Conservation (phyloP, 2,888 invertebrate species). For the Lordiphosa fenestrarum region DNA sequence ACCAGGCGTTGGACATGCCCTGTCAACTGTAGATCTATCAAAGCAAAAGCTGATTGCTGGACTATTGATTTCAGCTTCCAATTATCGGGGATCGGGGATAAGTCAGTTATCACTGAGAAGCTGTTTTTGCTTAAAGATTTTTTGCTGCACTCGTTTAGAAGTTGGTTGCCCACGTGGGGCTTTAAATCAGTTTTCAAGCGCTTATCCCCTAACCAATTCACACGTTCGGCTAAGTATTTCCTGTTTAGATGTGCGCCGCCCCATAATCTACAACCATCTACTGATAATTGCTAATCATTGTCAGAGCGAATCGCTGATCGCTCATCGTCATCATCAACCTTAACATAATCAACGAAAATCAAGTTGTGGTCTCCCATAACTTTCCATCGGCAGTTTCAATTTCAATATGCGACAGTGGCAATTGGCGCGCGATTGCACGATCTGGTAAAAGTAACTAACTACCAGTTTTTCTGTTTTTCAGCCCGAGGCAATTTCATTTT, state of each 20-base stretch:
- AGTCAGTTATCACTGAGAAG: too few species aligned
- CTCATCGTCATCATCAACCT: slow-evolving; percentile 41
- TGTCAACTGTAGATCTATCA: slow-evolving; percentile 22
- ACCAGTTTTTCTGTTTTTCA: slow-evolving; percentile 34
- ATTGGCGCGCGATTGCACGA: slow-evolving; percentile 20
- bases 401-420: slow-evolving; percentile 61
- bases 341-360: background rate
- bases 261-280: slow-evolving; percentile 62
- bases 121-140: too few species aligned
- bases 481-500: slow-evolving; percentile 64
- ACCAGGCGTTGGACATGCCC: slow-evolving; percentile 24
- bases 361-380: slow-evolving; percentile 48
- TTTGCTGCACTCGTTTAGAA: too few species aligned
- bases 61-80: too few species aligned
- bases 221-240: slow-evolving; percentile 30
- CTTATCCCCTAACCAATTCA: slow-evolving; percentile 13
- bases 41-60: too few species aligned
- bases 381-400: slow-evolving; percentile 68
- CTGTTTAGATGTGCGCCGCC: slow-evolving; percentile 53
- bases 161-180: too few species aligned
- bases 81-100: too few species aligned
- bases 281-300: slow-evolving; percentile 3
- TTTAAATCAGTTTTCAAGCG: too few species aligned
- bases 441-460: slow-evolving; percentile 31
- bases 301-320: slow-evolving; percentile 17